A percentile compares a stretch with the other conserved stretches of the same genome.
Evolutionary conservation across 1,140 invertebrate genomes (phyloP).

Genomic region (Leptoteleia sp.): DNA sequence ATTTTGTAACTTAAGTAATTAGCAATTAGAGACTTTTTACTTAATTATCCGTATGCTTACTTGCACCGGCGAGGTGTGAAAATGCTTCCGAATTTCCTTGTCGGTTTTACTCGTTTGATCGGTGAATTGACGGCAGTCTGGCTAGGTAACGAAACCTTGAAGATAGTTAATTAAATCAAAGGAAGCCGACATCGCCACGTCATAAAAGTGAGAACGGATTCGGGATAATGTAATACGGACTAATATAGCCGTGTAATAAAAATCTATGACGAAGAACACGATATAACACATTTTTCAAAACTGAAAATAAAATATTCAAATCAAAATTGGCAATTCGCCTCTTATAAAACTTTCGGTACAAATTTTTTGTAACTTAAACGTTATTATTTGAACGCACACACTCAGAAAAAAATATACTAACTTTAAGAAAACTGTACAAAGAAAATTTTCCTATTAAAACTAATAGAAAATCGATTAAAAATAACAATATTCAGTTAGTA

Average conservation of each 20-base stretch:
- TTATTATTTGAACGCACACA: no score
- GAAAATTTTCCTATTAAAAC: no score
- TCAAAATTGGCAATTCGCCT: slow-evolving; percentile 4
- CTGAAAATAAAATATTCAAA: slow-evolving; percentile 57
- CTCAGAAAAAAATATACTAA: no score
- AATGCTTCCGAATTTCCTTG: slow-evolving; percentile 70
- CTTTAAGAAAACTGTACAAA: no score
- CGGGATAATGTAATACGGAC: slow-evolving; percentile 74
- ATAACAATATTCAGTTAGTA: no score
- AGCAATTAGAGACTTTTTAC: slow-evolving; percentile 45
- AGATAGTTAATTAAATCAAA: slow-evolving; percentile 79
- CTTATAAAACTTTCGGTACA: no score
- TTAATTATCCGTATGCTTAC: slow-evolving; percentile 37
- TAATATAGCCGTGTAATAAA: slow-evolving; percentile 78
- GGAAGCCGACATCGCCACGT: slow-evolving; percentile 76
- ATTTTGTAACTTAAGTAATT: slow-evolving; percentile 43
- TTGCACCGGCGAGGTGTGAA: slow-evolving; percentile 61
- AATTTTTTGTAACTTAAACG: no score
- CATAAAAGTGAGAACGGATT: slow-evolving; percentile 79
- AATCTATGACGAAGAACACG: slow-evolving; percentile 73
- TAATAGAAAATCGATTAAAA: no score
- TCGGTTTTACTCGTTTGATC: slow-evolving; percentile 63
- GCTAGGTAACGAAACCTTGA: slow-evolving; percentile 71
- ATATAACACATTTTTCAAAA: slow-evolving; percentile 54
- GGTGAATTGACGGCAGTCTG: slow-evolving; percentile 63